Conservation (phyloP, 92 coral and sea anemone species). For the Epizoanthus stellaris region DNA sequence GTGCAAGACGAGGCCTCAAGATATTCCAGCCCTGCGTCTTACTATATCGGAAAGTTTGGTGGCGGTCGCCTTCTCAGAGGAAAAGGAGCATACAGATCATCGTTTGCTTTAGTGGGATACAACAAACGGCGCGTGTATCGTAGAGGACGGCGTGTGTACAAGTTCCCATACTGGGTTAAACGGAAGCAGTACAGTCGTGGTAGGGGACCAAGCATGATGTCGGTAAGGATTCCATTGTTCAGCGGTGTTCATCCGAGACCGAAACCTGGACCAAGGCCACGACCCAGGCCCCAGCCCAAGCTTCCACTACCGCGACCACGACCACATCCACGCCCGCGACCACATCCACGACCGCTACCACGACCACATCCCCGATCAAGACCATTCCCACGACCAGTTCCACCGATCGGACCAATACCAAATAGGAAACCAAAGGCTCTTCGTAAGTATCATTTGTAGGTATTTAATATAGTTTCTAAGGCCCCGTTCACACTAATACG, state of each 20-base stretch:
- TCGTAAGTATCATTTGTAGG: background rate
- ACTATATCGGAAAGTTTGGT: conserved; percentile 10
- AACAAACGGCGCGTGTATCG: background rate
- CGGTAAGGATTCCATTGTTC: conserved; percentile 32
- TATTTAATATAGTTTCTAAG: background rate
- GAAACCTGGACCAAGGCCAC: background rate
- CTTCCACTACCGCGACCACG: background rate
- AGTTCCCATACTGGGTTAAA: conserved; percentile 9
- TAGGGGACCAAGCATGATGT: conserved; percentile 27
- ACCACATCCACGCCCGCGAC: background rate
- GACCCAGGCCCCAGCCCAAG: background rate
- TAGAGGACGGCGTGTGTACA: background rate
- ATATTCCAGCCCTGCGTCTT: background rate
- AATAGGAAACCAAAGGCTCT: background rate
- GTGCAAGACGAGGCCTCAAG: conserved; percentile 11
- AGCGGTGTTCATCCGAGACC: conserved; percentile 13
- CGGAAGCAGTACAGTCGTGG: background rate
- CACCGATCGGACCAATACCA: background rate
- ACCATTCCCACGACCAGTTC: conserved; percentile 10
- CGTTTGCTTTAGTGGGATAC: conserved; percentile 29
- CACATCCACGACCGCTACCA: background rate
- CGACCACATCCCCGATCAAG: background rate
- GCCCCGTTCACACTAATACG: too few relatives aligned
- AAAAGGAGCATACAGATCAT: background rate
- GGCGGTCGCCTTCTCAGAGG: background rate